A percentile compares a stretch with the other conserved stretches of the same genome.
These are phyloP conservation scores for Heteromyza rotundicornis DNA, from an alignment of 2,888 invertebrate genomes.

Conservation along the genomic window DNA sequence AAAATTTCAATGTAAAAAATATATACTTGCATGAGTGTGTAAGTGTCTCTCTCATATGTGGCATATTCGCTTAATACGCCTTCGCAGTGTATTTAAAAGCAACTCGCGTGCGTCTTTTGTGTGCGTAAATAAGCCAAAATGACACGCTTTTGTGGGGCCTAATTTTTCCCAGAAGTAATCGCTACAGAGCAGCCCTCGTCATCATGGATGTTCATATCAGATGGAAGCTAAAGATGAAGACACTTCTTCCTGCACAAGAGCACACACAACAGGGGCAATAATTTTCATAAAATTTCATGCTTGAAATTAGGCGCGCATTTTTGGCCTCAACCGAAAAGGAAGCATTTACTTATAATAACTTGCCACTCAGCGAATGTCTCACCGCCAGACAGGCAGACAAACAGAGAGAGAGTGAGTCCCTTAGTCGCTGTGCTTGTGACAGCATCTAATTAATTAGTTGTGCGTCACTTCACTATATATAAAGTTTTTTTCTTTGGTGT, in stretches of 20 bases:
- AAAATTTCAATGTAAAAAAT: too few relatives aligned
- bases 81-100: background rate
- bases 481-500: too few relatives aligned
- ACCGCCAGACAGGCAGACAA: too few relatives aligned
- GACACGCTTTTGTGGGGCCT: slow-evolving; percentile 3
- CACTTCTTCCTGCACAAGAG: too few relatives aligned
- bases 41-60: background rate
- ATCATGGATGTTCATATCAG: too few relatives aligned
- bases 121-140: slow-evolving; percentile 4
- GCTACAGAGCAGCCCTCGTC: background rate
- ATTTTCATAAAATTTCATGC: too few relatives aligned
- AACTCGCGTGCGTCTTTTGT: background rate
- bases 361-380: too few relatives aligned
- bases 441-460: background rate
- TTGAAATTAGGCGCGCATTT: too few relatives aligned
- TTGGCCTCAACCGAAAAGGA: too few relatives aligned
- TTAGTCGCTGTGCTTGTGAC: background rate
- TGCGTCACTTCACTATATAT: too few relatives aligned
- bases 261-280: background rate
- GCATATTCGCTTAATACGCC: background rate
- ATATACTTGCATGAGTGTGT: background rate
- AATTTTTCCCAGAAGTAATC: background rate
- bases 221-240: background rate
- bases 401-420: too few relatives aligned
- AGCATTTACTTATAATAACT: too few relatives aligned